These are phyloP conservation scores for Orchesella cincta DNA, from an alignment of 1,140 invertebrate genomes.

Conservation along the genomic window DNA sequence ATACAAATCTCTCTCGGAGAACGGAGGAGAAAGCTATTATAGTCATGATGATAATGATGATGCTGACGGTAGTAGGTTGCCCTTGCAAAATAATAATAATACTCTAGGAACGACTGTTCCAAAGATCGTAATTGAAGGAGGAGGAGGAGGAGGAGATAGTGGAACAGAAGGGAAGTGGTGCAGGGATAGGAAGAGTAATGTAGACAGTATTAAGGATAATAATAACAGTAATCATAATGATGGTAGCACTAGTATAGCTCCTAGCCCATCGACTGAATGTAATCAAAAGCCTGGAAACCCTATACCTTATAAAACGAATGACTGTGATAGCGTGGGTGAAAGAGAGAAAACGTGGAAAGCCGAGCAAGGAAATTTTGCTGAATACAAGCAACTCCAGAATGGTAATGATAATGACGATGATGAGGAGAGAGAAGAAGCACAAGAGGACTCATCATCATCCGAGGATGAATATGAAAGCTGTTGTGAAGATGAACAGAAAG, in stretches of 20 bases:
- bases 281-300: conserved; percentile 34
- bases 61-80: not conserved
- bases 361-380: conserved; percentile 25
- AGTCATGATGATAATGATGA: not conserved
- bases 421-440: conserved; percentile 11
- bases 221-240: not conserved
- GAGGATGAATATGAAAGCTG: conserved; percentile 35
- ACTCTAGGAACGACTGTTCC: conserved; percentile 22
- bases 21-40: conserved; percentile 8
- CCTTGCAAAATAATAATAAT: not conserved
- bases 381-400: not conserved
- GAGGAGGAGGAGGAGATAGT: not conserved
- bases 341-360: not conserved
- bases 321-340: conserved; percentile 34
- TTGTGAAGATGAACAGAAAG: conserved; percentile 34
- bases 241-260: not conserved
- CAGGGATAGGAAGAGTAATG: not conserved
- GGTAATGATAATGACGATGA: conserved; percentile 23
- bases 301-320: conserved; percentile 34
- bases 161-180: not conserved
- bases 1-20: conserved; percentile 2
- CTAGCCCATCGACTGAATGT: conserved; percentile 17
- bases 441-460: conserved; percentile 21
- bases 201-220: conserved; percentile 24
- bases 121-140: conserved; percentile 37